Evolutionary conservation across 2,113 vertebrate species (phyloP), one percentile per base, ranked within the genome.

Genomic region (Aspiorhynchus laticeps): DNA sequence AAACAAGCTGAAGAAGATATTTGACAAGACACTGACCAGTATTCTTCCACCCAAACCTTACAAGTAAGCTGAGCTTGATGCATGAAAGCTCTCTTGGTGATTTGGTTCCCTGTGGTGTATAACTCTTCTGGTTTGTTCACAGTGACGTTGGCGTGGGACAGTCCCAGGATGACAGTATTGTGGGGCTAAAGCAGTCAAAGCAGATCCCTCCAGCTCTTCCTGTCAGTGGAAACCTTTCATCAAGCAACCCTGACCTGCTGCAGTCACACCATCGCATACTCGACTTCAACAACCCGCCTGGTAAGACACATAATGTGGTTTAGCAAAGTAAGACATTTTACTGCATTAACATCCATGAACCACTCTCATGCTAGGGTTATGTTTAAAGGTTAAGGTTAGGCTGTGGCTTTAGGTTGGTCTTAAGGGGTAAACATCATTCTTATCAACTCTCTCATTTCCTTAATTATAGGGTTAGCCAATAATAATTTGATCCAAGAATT

Each of bases 41-140:
- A 99, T 99, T 93, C 94, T 99, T 92, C 98, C 98, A 82, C 98
- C 98, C 61, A 99, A 99, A 95, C 98, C 98, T 0, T 99, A 99
- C 93, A 99, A 98, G 98, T 99, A 93, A 96, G 86, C 38, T 17
- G n/a, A 8, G 15, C 14, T 73, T 41, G 36, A 65, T 38, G n/a
- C 2, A 61, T n/a, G 3, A n/a, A 71, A 11, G 6, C 26, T 36
- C 8, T 5, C 15, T 33, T 36, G 2, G 26, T 0, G 17, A 71
- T 65, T 38, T 67, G 2, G 33, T 56, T 56, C 17, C 43, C 19
- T 33, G 38, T 43, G 56, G 51, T 19, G n/a, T 59, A 53, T 85
- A 77, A 83, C 79, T 69, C 3, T 21, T 51, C 31, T 77, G 67
- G 71, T 65, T 67, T 41, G 31, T 86, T 90, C 91, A 90, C 94